These are phyloP conservation scores for Leptodactylus fuscus DNA, from an alignment of 2,113 vertebrate genomes.

Conservation along the genomic window DNA sequence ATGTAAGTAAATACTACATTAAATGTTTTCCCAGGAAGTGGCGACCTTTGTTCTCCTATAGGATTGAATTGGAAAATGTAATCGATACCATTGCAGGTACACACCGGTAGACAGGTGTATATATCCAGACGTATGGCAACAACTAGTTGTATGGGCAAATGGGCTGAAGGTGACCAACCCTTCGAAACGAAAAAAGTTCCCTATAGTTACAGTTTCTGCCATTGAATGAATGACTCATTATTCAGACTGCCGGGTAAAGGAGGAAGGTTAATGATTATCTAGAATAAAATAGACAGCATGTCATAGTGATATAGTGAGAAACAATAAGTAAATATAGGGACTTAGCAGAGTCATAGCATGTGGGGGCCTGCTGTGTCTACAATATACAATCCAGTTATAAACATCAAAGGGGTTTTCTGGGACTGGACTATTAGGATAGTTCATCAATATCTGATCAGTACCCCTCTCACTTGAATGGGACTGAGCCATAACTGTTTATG, in stretches of 20 bases:
- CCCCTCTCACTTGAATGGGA: too few relatives aligned
- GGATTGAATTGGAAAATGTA: neutral
- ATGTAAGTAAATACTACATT: neutral
- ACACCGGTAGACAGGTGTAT: neutral
- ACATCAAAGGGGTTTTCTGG: too few relatives aligned
- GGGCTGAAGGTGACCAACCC: neutral
- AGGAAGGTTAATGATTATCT: constrained; percentile 5
- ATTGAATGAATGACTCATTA: neutral
- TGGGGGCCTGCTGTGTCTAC: too few relatives aligned
- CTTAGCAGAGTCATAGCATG: too few relatives aligned
- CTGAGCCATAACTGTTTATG: too few relatives aligned
- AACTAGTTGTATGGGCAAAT: neutral
- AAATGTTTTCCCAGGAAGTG: neutral
- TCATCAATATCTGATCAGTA: too few relatives aligned
- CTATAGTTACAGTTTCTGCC: neutral
- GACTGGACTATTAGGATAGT: too few relatives aligned
- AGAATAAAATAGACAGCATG: neutral
- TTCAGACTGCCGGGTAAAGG: neutral
- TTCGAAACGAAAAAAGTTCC: neutral
- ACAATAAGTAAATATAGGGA: neutral
- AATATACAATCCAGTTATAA: too few relatives aligned
- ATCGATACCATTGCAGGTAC: neutral
- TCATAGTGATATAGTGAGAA: neutral
- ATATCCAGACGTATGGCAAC: neutral
- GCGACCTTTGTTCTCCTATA: neutral